Conservation (phyloP, 2,113 vertebrate genomes). For the Bos javanicus region DNA sequence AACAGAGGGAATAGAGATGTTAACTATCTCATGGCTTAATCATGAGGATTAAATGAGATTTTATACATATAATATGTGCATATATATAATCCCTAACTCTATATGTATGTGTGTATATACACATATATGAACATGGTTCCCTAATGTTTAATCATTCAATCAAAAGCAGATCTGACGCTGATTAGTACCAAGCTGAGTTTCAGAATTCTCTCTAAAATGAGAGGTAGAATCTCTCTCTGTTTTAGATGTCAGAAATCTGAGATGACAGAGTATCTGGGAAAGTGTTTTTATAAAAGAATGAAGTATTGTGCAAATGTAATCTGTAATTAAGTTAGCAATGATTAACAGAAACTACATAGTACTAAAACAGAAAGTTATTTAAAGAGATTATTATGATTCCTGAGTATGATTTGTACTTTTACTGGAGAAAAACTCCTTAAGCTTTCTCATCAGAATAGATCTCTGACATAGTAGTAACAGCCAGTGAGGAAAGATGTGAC, state of each 20-base stretch:
- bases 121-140: not conserved
- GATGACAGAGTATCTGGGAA: not conserved
- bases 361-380: not conserved
- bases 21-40: not conserved
- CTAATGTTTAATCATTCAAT: not conserved
- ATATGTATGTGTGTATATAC: not conserved
- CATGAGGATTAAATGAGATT: not conserved
- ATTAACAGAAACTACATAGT: not conserved
- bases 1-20: not conserved
- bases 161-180: not conserved
- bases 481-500: not conserved
- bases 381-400: not conserved
- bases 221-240: constrained; percentile 7
- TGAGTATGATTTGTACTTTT: not conserved
- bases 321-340: not conserved
- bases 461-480: not conserved
- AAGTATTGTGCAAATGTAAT: not conserved
- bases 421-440: not conserved
- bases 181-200: not conserved
- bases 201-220: constrained; percentile 16
- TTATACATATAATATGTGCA: not conserved
- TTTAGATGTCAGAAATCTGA: not conserved
- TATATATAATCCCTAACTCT: not conserved
- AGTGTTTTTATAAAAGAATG: not conserved
- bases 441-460: not conserved